Percentiles rank a stretch among this genome's conserved stretches.
Conservation (phyloP, 2,888 invertebrate genomes). For the Dorcus hopei region DNA sequence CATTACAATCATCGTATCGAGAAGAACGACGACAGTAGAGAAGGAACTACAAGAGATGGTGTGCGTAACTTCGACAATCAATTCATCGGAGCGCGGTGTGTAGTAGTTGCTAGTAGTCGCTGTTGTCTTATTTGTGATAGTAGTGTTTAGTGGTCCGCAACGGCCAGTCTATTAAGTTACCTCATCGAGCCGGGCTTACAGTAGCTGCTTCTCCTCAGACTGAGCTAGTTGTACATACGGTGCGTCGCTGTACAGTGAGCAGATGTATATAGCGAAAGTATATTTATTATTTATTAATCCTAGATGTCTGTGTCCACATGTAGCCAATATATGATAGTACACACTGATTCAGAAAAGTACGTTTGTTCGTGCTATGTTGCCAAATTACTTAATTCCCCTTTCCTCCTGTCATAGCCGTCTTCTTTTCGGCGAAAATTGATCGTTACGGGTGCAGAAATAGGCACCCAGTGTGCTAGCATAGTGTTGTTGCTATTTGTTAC, state of each 20-base stretch:
- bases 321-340: not conserved
- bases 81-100: slow-evolving; percentile 20
- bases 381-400: slow-evolving; percentile 14
- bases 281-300: slow-evolving; percentile 19
- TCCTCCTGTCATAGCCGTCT: not conserved
- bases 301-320: slow-evolving; percentile 6
- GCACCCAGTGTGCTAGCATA: slow-evolving; percentile 16
- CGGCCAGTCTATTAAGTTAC: slow-evolving; percentile 19
- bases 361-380: slow-evolving; percentile 13
- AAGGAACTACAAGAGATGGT: not conserved
- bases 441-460: not conserved
- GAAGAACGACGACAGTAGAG: not conserved
- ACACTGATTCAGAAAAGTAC: too few relatives aligned
- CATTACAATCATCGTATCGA: too few relatives aligned
- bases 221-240: slow-evolving; percentile 17
- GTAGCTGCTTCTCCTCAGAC: slow-evolving; percentile 15
- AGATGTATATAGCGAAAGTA: slow-evolving; percentile 15
- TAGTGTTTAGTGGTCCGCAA: slow-evolving; percentile 16
- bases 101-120: slow-evolving; percentile 20
- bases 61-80: slow-evolving; percentile 19
- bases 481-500: slow-evolving; percentile 43
- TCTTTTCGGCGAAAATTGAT: too few relatives aligned
- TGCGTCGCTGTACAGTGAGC: slow-evolving; percentile 15
- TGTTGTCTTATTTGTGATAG: slow-evolving; percentile 23
- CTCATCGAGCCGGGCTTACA: slow-evolving; percentile 17